Base-by-base conservation (phyloP, 2,888 invertebrate genomes). In the Ctenicera cuprea region DNA sequence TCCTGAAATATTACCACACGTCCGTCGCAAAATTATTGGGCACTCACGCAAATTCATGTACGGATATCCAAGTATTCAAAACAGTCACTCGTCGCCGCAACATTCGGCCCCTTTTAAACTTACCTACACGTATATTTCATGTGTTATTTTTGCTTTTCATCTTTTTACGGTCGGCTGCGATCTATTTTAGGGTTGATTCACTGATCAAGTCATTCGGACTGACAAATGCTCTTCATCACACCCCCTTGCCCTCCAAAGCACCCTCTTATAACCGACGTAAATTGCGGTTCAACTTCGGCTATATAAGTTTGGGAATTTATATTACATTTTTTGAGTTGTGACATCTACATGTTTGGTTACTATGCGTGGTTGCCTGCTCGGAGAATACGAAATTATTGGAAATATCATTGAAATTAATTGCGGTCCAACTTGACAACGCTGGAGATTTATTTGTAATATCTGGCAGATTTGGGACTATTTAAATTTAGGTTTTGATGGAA, bases 141-240 rank as follows among this genome's bases (percentile, higher is more conserved):
- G 59, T 26, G 66, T 45, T 68, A 70, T 73, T 75, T 76, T 78
- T 72, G 69, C 69, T 70, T 78, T 78, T 76, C 73, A 68, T 73
- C 73, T 77, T 74, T 76, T 75, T 77, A 76, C 75, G 75, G 69
- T 71, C 68, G 73, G 59, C 63, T 76, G 71, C 62, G 62, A 71
- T 75, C 80, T 82, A 82, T 82, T 82, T 82, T 78, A 73, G 79
- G 81, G 76, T 76, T 82, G 82, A 82, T 81, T 78, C 79, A 82
- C 65, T 57, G 80, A 76, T 77, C 77, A 70, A 77, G 80, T 80
- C 80, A 70, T 75, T 57, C 66, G 73, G 73, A 79, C 75, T 82
- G 82, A 82, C 82, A 80, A 77, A 77, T 57, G 72, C 76, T 75
- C 77, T 82, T 69, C 78, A 78, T 82, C 80, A 82, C 72, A 71